Evolutionary conservation across 1,140 invertebrate genomes (phyloP), one percentile per base, ranked within the genome.

Genomic region (Gyrodactylus salaris): DNA sequence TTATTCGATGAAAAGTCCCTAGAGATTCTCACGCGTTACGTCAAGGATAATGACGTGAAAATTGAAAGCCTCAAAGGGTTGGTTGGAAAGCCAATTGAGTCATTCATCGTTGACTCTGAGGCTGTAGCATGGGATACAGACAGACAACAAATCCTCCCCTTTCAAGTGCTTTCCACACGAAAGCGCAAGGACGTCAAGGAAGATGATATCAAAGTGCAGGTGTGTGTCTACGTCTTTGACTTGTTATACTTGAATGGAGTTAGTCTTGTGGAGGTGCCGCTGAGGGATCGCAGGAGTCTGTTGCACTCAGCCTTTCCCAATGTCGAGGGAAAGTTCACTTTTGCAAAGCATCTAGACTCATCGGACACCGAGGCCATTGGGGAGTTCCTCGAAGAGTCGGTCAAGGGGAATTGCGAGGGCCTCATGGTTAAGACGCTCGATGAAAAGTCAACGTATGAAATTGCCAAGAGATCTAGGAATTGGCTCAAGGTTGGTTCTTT

Each of bases 181-280:
- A 74, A 26, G 75, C 22, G 25, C 7, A 74, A 88, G 86, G 91
- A 92, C 83, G 91, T 89, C 0, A 84, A 85, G 76, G 87, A 89
- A 77, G 81, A 84, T 0, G 87, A 93, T 72, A 95, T 98, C 74
- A 94, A 91, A 82, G 91, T 99, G 2, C 88, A 92, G 82, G 93
- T 99, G 54, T 95, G 91, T 79, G 86, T 99, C 16, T 98, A 91
- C 80, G 89, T 93, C 77, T 99, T 99, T 82, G 95, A 99, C 84
- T 81, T 99, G 27, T 82, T 99, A 0, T 97, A 89, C 79, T 83
- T 97, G 0, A 98, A 99, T 83, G 92, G 89, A 0, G 82, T 87
- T 77, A 82, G 91, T 0, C 81, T 98, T 0, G 89, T 97, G 0
- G 85, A 85, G 70, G 81, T 87, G 77, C 85, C 91, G 0, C 86